Evolutionary conservation across 2,888 invertebrate genomes (phyloP), one percentile per base, ranked within the genome.

Genomic region (Mythimna impura): DNA sequence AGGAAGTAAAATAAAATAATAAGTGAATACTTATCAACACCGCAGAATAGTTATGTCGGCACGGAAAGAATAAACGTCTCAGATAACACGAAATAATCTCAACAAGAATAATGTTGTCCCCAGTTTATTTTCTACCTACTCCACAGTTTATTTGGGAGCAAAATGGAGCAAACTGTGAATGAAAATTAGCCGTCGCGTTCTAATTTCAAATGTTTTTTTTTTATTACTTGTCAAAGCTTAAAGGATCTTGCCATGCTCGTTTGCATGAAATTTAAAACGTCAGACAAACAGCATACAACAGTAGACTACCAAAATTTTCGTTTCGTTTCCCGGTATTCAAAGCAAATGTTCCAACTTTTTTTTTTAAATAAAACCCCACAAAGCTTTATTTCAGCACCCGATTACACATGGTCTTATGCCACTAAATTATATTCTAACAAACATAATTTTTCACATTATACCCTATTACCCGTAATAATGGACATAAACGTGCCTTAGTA

Each of bases 41-140:
- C 67, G 50, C 70, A 66, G 22, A 80, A 83, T 82, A 83, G 82
- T 88, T 78, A 82, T 86, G 85, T 85, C 86, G 76, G 80, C 76
- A 76, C 64, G 77, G 80, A 85, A 87, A 81, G 81, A 81, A 82
- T 83, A 85, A 81, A 60, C 36, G 66, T 76, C 66, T 84, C 50
- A 86, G 88, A 88, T 89, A 89, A 85, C 84, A 72, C 80, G 77
- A 86, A 86, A 87, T 89, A 88, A 90, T 88, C 87, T 86, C 78
- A 75, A 86, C 86, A 87, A 85, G 87, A 88, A 82, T 88, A 86
- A 90, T 89, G 88, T 84, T 87, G 85, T 87, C 88, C 73, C 81
- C 86, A 84, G 85, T 88, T 87, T 83, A 88, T 88, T 66, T 62
- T 30, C 22, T 30, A 78, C 58, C 58, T 40, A 78, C 72, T 72